Evolutionary conservation across 2,113 vertebrate species (phyloP).

Genomic region (Coturnix japonica): DNA sequence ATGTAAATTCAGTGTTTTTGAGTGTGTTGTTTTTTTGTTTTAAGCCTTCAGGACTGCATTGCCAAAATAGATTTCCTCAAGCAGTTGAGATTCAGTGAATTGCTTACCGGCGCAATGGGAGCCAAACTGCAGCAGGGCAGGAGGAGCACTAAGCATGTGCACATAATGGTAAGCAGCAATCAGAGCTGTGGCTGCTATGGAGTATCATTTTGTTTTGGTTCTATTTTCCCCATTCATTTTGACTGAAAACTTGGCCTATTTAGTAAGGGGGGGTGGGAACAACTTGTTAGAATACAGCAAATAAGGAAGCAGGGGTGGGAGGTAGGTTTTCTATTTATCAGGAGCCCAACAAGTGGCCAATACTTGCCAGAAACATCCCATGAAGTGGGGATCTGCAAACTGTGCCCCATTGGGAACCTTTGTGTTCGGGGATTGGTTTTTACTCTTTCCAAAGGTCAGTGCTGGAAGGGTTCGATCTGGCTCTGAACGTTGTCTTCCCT

Average conservation of each 20-base stretch:
- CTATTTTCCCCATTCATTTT: neutral
- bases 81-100: neutral
- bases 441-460: neutral
- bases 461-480: neutral
- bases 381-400: neutral
- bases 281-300: accelerated
- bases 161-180: too few relatives aligned
- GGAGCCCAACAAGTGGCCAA: neutral
- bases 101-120: neutral
- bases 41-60: constrained; percentile 6
- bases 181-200: too few relatives aligned
- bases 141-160: neutral
- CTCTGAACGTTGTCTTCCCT: neutral
- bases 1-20: constrained; percentile 43
- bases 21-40: neutral
- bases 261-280: neutral
- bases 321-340: neutral
- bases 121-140: neutral
- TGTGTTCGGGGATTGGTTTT: neutral
- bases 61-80: constrained; percentile 14
- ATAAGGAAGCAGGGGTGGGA: neutral
- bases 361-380: neutral
- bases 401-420: neutral
- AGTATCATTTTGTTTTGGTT: neutral
- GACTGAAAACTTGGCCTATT: neutral